Evolutionary conservation across 2,113 vertebrate genomes (phyloP), one percentile per base, ranked within the genome.

Genomic region (Syngnathus floridae): DNA sequence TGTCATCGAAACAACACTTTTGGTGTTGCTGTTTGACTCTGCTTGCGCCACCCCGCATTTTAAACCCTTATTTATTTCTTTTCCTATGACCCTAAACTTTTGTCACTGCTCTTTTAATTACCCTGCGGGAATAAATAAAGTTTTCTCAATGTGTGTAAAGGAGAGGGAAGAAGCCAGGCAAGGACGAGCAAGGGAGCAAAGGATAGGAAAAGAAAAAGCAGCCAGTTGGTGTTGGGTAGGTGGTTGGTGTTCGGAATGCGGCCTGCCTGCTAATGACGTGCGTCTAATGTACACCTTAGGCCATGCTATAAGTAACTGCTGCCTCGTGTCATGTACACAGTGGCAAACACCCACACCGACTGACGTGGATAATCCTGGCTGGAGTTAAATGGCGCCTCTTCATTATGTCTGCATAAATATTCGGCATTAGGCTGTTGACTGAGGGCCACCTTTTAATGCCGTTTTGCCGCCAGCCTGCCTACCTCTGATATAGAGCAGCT

Each of bases 241-340:
- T 67, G 74, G 64, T 74, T 82, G 62, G 67, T 75, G 71, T 67
- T 81, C 26, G 65, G 68, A 69, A 70, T 76, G 77, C 72, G 77
- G 36, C 38, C 59, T 73, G 82, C 80, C 60, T 84, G 70, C 78
- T 78, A 83, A 80, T 77, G 76, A 76, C 35, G 56, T 68, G 59
- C 57, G 58, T 64, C 66, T 74, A 64, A 71, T 76, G 65, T 70
- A 54, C 69, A 80, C 79, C 77, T 67, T 35, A 65, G 72, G 84
- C 66, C 19, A 80, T 74, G 72, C 64, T 69, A 69, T 74, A 74
- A 60, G 64, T 69, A 66, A 64, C 61, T 41, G 72, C 58, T 19
- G 68, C 67, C 70, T 66, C 57, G 45, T 55, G 59, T 77, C 41
- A 43, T 74, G 69, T 65, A 73, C 66, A 76, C 64, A 62, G 37